These are phyloP conservation scores for Trinorchestia longiramus DNA, from an alignment of 1,140 invertebrate genomes.

Conservation along the genomic window DNA sequence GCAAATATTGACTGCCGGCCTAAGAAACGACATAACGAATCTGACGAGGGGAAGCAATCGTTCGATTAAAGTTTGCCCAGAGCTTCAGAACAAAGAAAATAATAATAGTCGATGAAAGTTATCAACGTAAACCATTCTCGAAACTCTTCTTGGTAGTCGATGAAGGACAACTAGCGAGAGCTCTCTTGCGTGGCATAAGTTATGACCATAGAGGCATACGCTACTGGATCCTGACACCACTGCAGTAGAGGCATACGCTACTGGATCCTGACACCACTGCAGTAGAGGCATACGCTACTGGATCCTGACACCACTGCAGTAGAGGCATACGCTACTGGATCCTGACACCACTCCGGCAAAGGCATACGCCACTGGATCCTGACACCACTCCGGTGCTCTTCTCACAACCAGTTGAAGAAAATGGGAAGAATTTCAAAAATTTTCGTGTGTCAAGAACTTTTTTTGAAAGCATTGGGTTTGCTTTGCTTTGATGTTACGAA, in stretches of 20 bases:
- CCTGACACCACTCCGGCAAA: no score
- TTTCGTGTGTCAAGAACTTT: background rate
- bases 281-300: no score
- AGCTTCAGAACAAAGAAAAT: background rate
- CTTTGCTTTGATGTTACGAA: background rate
- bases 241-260: no score
- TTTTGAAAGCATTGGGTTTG: background rate
- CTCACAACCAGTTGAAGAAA: background rate
- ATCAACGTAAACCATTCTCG: background rate
- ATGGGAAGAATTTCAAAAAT: background rate
- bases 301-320: background rate
- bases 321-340: no score
- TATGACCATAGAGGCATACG: background rate
- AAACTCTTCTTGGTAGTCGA: background rate
- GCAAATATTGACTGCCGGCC: background rate
- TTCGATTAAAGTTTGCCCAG: background rate
- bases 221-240: no score
- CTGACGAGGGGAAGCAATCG: background rate
- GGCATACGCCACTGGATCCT: background rate
- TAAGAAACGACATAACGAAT: background rate
- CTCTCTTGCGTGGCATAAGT: background rate
- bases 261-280: background rate
- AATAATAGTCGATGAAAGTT: background rate
- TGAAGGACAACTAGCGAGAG: background rate
- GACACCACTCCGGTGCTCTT: background rate